Conservation (phyloP, 1,140 invertebrate genomes). For the Zaprionus kolodkinae region DNA sequence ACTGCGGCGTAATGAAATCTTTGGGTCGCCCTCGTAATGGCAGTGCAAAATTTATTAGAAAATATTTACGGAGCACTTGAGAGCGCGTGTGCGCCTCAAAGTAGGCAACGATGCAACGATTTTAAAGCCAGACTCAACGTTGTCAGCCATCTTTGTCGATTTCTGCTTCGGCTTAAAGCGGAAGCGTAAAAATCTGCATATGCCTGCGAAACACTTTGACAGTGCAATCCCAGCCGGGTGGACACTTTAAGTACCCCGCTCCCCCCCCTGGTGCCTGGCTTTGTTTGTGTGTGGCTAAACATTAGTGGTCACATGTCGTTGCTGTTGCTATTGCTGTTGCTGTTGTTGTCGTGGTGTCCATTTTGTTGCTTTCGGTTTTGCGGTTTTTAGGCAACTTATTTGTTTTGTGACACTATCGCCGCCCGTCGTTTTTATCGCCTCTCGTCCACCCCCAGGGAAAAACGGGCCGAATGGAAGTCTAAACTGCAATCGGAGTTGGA, state of each 20-base stretch:
- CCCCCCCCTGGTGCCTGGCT: neutral
- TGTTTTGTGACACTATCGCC: constrained; percentile 69
- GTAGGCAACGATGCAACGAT: constrained; percentile 40
- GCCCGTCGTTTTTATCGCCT: constrained; percentile 48
- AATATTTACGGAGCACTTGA: constrained; percentile 70
- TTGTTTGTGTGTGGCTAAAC: constrained; percentile 65
- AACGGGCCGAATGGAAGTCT: neutral
- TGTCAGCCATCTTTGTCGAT: too few relatives aligned
- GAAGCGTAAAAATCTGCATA: constrained; percentile 35
- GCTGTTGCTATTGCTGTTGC: constrained; percentile 23
- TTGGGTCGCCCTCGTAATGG: constrained; percentile 30
- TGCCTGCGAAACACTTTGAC: constrained; percentile 52
- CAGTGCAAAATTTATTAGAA: constrained; percentile 65
- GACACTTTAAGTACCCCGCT: constrained; percentile 17
- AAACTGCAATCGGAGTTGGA: constrained; percentile 1
- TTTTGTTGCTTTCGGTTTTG: constrained; percentile 58
- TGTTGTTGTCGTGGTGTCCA: constrained; percentile 38
- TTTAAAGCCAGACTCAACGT: constrained; percentile 23
- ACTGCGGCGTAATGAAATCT: constrained; percentile 63
- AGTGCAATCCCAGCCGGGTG: constrained; percentile 59
- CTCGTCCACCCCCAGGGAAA: constrained; percentile 35
- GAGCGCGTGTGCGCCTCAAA: constrained; percentile 52
- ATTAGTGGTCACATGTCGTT: constrained; percentile 68
- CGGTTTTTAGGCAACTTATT: constrained; percentile 75
- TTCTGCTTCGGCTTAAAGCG: neutral